Conservation (phyloP, 2,113 vertebrate species). For the Malurus elegans region DNA sequence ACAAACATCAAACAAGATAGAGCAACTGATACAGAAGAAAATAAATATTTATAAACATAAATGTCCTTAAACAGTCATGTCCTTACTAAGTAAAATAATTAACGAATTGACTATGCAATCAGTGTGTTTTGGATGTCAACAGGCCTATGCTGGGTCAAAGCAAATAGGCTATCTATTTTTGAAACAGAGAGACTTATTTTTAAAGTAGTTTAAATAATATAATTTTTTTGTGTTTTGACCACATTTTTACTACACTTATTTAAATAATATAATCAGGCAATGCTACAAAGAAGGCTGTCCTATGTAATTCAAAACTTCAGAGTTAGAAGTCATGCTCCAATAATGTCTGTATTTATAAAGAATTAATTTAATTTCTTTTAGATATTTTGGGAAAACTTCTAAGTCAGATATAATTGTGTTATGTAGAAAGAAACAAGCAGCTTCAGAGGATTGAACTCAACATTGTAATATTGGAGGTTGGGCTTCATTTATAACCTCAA, state of each 20-base stretch:
- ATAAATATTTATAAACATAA: not conserved
- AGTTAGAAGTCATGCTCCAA: not conserved
- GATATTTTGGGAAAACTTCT: not conserved
- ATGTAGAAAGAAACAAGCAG: not conserved
- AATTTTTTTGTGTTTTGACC: not conserved
- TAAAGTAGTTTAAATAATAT: not conserved
- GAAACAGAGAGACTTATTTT: not conserved
- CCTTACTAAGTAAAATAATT: not conserved
- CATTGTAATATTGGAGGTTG: not conserved
- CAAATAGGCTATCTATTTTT: not conserved
- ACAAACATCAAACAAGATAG: not conserved
- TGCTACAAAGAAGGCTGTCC: not conserved
- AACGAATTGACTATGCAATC: not conserved
- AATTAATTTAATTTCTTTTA: not conserved
- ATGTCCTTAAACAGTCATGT: not conserved
- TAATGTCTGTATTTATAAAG: not conserved
- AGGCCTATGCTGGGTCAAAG: not conserved
- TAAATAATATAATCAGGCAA: not conserved
- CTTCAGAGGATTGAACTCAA: not conserved
- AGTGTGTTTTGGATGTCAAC: not conserved
- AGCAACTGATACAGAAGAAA: not conserved
- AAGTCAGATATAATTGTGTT: not conserved
- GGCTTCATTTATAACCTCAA: not conserved
- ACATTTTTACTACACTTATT: not conserved
- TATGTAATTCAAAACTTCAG: not conserved